Evolutionary conservation across 2,888 invertebrate species (phyloP).

Genomic region (Brachylomia viminalis): DNA sequence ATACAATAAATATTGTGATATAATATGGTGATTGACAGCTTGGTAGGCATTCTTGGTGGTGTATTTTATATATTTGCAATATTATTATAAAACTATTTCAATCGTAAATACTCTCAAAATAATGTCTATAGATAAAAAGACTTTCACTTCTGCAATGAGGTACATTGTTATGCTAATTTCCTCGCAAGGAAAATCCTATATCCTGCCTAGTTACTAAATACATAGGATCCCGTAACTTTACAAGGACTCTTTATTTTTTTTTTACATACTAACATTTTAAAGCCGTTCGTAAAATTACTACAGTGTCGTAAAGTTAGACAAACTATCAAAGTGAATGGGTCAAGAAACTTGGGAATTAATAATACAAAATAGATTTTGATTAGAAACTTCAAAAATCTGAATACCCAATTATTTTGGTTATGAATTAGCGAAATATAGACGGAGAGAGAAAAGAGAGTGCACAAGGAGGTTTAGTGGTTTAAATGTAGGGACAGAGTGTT

Average conservation of each 20-base stretch:
- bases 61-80: constrained; percentile 10
- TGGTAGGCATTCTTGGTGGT: constrained; percentile 39
- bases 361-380: background rate
- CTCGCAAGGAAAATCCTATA: background rate
- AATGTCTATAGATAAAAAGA: constrained; percentile 44
- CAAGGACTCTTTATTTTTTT: background rate
- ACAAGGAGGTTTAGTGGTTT: background rate
- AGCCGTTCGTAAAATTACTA: background rate
- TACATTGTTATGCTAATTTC: background rate
- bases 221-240: background rate
- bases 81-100: constrained; percentile 23
- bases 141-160: constrained; percentile 15
- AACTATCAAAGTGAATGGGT: background rate
- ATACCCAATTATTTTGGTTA: background rate
- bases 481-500: constrained; percentile 3
- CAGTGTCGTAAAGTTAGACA: background rate
- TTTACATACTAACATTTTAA: background rate
- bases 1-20: constrained; percentile 6
- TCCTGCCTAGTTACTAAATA: background rate
- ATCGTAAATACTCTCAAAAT: constrained; percentile 27
- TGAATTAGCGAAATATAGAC: background rate
- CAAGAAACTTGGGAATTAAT: too few species aligned
- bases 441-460: background rate
- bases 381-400: background rate
- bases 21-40: constrained; percentile 32